A percentile compares a stretch with the other conserved stretches of the same genome.
These are phyloP conservation scores for Cinclus cinclus DNA, from an alignment of 2,113 vertebrate species.

Conservation along the genomic window DNA sequence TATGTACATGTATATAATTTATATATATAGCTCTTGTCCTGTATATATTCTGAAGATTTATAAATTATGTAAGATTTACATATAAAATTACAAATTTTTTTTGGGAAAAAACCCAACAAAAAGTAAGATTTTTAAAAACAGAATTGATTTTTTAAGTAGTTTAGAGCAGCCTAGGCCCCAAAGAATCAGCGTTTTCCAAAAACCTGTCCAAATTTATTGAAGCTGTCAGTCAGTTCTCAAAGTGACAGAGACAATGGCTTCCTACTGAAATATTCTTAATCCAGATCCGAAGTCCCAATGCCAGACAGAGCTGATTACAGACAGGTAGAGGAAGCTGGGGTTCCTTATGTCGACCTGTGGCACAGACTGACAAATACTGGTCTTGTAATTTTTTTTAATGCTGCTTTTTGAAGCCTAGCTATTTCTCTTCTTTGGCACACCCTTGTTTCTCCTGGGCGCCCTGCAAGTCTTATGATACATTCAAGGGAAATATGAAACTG, in stretches of 20 bases:
- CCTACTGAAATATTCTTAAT: neutral
- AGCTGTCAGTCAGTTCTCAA: neutral
- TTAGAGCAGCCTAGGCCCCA: neutral
- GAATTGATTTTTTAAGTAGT: neutral
- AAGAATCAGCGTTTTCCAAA: neutral
- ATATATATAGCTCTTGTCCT: neutral
- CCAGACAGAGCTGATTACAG: neutral
- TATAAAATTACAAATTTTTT: neutral
- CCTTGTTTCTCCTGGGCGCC: neutral
- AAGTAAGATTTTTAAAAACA: neutral
- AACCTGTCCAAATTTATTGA: neutral
- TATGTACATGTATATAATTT: neutral
- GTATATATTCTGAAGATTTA: neutral
- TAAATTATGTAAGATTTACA: neutral
- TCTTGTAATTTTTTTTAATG: neutral
- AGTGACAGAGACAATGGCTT: neutral
- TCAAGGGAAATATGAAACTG: neutral
- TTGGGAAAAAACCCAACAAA: neutral
- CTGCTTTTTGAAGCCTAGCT: neutral
- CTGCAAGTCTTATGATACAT: neutral
- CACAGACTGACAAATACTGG: neutral
- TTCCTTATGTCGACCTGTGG: neutral
- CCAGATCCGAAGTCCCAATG: rapidly evolving
- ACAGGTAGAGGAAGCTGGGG: neutral
- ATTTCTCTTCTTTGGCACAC: neutral